Percentiles rank a stretch among this genome's conserved stretches.
These are phyloP conservation scores for Drosophila imparisetae DNA, from an alignment of 2,888 invertebrate genomes.

Conservation along the genomic window DNA sequence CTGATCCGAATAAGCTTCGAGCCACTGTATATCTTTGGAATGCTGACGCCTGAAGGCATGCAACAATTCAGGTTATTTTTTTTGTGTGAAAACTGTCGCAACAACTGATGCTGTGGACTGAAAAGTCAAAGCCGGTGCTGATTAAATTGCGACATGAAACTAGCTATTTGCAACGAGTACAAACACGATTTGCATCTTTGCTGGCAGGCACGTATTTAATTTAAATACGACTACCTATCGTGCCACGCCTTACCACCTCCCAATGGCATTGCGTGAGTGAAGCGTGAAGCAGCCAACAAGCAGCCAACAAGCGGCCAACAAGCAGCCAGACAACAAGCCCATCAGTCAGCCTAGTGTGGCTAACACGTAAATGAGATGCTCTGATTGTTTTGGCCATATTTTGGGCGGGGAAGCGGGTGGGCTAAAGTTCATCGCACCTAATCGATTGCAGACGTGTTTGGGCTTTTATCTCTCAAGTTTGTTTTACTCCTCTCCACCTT, in stretches of 20 bases:
- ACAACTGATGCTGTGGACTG: slow-evolving; percentile 26
- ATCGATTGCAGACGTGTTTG: slow-evolving; percentile 27
- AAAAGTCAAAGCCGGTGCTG: slow-evolving; percentile 13
- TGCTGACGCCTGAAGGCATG: slow-evolving; percentile 32
- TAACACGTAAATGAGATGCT: slow-evolving; percentile 47
- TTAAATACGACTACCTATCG: slow-evolving; percentile 42
- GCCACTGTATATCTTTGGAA: neutral
- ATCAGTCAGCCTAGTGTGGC: slow-evolving; percentile 27
- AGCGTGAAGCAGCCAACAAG: neutral
- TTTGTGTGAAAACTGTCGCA: slow-evolving; percentile 8
- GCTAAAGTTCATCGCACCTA: slow-evolving; percentile 15
- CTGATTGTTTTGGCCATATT: slow-evolving; percentile 39
- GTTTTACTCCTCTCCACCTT: neutral
- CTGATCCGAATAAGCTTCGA: too few relatives aligned
- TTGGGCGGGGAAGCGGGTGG: neutral
- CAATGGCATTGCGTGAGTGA: slow-evolving; percentile 5
- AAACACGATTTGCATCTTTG: slow-evolving; percentile 31
- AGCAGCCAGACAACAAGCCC: neutral
- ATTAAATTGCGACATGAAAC: slow-evolving; percentile 35
- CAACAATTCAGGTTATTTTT: slow-evolving; percentile 18
- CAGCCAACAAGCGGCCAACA: neutral
- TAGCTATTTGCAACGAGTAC: slow-evolving; percentile 26
- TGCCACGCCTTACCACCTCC: neutral
- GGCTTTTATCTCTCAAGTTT: slow-evolving; percentile 29
- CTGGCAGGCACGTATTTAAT: slow-evolving; percentile 65